Percentiles rank a stretch among this genome's conserved stretches.
Conservation (phyloP, 2,888 invertebrate species). For the Mystacides longicornis region DNA sequence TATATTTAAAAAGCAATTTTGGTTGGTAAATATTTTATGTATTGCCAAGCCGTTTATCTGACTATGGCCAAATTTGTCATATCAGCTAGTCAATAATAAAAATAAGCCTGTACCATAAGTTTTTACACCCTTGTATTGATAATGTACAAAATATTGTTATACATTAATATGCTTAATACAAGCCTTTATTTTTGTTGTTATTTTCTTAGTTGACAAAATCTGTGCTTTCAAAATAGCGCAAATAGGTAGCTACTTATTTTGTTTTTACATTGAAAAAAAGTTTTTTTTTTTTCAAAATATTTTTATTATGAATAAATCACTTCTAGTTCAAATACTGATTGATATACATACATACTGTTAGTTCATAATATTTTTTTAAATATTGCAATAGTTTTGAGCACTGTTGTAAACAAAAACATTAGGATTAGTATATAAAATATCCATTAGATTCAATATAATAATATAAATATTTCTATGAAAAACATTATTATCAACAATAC, state of each 20-base stretch:
- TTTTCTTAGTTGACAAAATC: too few relatives aligned
- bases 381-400: slow-evolving; percentile 20
- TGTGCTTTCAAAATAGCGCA: too few relatives aligned
- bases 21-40: too few relatives aligned
- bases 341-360: slow-evolving; percentile 7
- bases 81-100: too few relatives aligned
- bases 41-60: too few relatives aligned
- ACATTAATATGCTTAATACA: too few relatives aligned
- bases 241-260: not conserved
- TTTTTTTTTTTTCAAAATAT: slow-evolving; percentile 1
- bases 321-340: slow-evolving; percentile 25
- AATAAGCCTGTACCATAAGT: too few relatives aligned
- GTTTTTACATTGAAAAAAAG: slow-evolving; percentile 2
- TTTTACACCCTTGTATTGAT: too few relatives aligned
- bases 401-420: not conserved
- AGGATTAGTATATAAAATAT: not conserved
- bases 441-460: not conserved
- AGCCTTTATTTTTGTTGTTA: too few relatives aligned
- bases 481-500: not conserved
- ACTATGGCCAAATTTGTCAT: too few relatives aligned
- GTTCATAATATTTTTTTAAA: not conserved
- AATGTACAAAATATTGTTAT: too few relatives aligned
- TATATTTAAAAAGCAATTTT: too few relatives aligned
- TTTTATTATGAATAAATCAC: slow-evolving; percentile 26
- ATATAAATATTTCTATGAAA: not conserved